Evolutionary conservation across 2,797 vertebrate genomes (phyloP), one percentile per base, ranked within the genome.

Genomic region (Kryptolebias ocellatus): DNA sequence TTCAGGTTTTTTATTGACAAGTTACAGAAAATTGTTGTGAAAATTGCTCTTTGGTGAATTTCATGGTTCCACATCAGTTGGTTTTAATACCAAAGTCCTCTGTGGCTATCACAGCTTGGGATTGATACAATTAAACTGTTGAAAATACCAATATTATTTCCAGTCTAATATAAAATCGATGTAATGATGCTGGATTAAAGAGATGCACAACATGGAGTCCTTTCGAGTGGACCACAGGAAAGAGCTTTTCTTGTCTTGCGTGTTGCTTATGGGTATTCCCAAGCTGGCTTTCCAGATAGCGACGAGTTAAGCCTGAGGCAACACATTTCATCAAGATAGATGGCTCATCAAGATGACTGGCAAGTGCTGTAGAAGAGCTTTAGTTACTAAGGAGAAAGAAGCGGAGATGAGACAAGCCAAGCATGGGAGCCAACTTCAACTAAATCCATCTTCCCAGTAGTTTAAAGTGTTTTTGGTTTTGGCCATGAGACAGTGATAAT

Each of bases 301-400:
- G 29, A 20, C 20, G 51, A 57, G 56, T 54, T 78, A 50, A 17
- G 67, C 79, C 74, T 67, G 5, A 24, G 85, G 78, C 66, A 3
- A 54, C 51, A 27, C 58, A 51, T 20, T 67, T 53, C 67, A 50
- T 72, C 50, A 46, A 20, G 52, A 63, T 20, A 46, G 66, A 72
- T 53, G 51, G 57, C 57, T 76, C 65, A 58, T 83, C 75, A 68
- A 31, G 10, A 53, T 84, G 83, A 90, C 8, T 83, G 87, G 80
- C 80, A 83, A 20, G 58, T 44, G 64, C 24, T 55, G 53, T 34
- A 46, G 58, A 64, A 58, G n/a, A 75, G 12, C 17, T 69, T 69
- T 24, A 60, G 24, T 47, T 64, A 62, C 62, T 65, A 60, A 71
- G 31, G 28, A 53, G 52, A 9, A 58, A 54, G 51, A 64, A 51